Conservation (phyloP, 1,140 invertebrate genomes). For the Cecropterus lyciades region DNA sequence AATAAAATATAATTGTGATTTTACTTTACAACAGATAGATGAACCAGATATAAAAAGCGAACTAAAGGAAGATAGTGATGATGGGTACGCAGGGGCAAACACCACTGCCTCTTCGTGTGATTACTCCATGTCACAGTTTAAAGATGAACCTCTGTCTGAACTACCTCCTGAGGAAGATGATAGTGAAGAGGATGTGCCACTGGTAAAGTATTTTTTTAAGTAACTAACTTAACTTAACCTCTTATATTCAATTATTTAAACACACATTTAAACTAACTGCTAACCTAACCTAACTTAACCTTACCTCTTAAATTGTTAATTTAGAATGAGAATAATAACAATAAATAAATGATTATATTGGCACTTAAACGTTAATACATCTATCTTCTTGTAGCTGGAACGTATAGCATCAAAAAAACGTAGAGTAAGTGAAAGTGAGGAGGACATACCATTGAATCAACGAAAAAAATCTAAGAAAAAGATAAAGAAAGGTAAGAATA, state of each 20-base stretch:
- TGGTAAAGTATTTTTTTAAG: constrained; percentile 51
- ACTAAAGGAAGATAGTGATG: constrained; percentile 69
- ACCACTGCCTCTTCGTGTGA: constrained; percentile 87
- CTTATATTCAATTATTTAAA: too few species aligned
- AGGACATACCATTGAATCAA: constrained; percentile 70
- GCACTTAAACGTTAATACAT: too few species aligned
- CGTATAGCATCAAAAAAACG: constrained; percentile 88
- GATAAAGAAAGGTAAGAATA: constrained; percentile 85
- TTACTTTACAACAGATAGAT: constrained; percentile 34
- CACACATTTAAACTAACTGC: too few species aligned
- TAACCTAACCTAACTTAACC: too few species aligned
- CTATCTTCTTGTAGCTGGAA: constrained; percentile 81
- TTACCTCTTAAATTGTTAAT: too few species aligned
- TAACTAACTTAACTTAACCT: neutral
- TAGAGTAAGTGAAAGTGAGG: constrained; percentile 82
- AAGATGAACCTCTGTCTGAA: constrained; percentile 76
- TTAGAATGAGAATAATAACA: too few species aligned
- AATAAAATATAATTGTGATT: too few species aligned
- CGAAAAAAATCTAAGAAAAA: constrained; percentile 89
- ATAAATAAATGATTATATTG: too few species aligned
- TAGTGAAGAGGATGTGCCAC: constrained; percentile 90
- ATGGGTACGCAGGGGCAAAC: constrained; percentile 63
- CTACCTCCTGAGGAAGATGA: constrained; percentile 82
- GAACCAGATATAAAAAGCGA: constrained; percentile 54
- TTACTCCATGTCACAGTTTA: constrained; percentile 87